Conservation (phyloP, 2,113 vertebrate species). For the Camelus bactrianus region DNA sequence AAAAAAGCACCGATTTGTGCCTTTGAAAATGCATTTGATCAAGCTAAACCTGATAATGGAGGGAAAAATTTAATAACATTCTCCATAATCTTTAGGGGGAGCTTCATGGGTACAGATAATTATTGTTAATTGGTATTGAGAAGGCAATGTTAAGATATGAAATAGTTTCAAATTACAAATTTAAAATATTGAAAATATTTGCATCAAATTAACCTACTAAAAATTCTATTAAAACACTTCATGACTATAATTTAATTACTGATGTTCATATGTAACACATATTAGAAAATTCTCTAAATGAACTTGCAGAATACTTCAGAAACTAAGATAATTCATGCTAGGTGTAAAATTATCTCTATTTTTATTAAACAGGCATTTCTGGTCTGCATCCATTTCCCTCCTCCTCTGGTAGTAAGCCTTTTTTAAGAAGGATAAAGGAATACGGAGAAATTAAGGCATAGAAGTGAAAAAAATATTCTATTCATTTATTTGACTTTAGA, state of each 20-base stretch:
- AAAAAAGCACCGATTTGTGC: not conserved
- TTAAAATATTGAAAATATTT: constrained; percentile 57
- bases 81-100: not conserved
- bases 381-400: fast-evolving
- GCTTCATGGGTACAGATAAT: constrained; percentile 62
- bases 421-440: not conserved
- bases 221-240: constrained; percentile 57
- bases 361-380: not conserved
- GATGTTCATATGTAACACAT: not conserved
- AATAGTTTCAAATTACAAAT: not conserved
- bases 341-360: not conserved
- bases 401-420: not conserved
- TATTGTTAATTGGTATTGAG: constrained; percentile 74
- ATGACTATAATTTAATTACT: constrained; percentile 43
- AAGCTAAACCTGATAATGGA: not conserved
- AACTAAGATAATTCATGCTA: not conserved
- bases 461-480: not conserved
- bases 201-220: constrained; percentile 63
- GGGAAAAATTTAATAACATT: not conserved
- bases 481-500: not conserved
- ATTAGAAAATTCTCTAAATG: not conserved
- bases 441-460: not conserved
- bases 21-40: not conserved
- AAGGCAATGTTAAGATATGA: constrained; percentile 54
- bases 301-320: not conserved